phyloP scores from a whole-genome alignment of 2,888 invertebrate genomes.

The Tetramorium bicarinatum region DNA sequence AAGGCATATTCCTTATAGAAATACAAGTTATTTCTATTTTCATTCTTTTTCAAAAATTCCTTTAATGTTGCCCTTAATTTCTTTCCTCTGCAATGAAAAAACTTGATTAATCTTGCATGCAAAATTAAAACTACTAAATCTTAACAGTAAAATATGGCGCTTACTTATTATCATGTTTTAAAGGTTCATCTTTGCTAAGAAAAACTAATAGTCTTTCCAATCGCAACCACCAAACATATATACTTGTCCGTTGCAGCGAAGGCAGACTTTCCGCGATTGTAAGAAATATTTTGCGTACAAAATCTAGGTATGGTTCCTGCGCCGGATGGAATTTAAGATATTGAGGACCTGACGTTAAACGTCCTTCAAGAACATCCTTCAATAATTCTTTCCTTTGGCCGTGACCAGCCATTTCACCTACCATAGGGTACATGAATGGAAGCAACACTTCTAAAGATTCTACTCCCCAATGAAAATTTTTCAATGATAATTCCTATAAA shows the following conservation, averaged over 20 bases:
- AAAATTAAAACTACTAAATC: neutral
- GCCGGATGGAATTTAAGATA: slow-evolving; percentile 89
- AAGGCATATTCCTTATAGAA: slow-evolving; percentile 90
- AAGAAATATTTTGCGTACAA: slow-evolving; percentile 87
- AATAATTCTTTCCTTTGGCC: slow-evolving; percentile 76
- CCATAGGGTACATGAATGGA: slow-evolving; percentile 80
- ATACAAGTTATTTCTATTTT: slow-evolving; percentile 88
- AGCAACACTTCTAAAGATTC: slow-evolving; percentile 82
- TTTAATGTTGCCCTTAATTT: slow-evolving; percentile 88
- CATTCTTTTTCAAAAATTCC: slow-evolving; percentile 87
- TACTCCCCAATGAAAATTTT: slow-evolving; percentile 79
- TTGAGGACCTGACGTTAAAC: slow-evolving; percentile 88
- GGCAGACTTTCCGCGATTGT: slow-evolving; percentile 87
- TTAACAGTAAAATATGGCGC: neutral
- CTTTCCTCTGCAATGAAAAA: slow-evolving; percentile 83
- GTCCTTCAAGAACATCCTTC: slow-evolving; percentile 80
- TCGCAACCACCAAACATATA: slow-evolving; percentile 89
- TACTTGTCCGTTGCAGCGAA: slow-evolving; percentile 87
- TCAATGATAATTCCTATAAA: slow-evolving; percentile 77
- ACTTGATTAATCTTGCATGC: neutral
- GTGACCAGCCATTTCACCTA: slow-evolving; percentile 78
- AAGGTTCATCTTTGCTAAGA: slow-evolving; percentile 86
- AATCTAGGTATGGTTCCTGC: slow-evolving; percentile 88
- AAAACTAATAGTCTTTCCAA: slow-evolving; percentile 88
- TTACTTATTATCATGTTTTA: slow-evolving; percentile 83